Conservation (phyloP, 2,888 invertebrate genomes). For the Drepana falcataria region DNA sequence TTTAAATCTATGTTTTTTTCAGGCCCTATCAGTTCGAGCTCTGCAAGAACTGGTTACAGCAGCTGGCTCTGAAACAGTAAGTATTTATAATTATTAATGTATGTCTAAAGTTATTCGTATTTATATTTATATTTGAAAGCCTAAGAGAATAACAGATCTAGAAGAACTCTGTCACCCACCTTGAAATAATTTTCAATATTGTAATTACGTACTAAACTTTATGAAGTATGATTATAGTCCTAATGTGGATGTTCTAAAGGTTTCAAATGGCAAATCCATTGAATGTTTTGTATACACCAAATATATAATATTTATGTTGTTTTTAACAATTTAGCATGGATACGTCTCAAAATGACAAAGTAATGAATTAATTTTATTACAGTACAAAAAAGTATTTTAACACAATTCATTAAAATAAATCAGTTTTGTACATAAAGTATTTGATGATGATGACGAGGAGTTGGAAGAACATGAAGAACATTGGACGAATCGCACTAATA, state of each 20-base stretch:
- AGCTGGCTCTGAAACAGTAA: conserved; percentile 94
- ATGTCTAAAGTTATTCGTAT: conserved; percentile 13
- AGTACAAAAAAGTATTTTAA: too few relatives aligned
- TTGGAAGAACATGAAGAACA: too few relatives aligned
- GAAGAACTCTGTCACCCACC: conserved; percentile 41
- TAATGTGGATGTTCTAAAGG: conserved; percentile 25
- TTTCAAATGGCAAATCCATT: conserved; percentile 55
- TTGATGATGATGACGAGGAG: too few relatives aligned
- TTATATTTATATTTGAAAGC: conserved; percentile 23
- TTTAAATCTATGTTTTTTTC: conserved; percentile 15
- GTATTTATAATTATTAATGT: conserved; percentile 39
- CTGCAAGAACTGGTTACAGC: conserved; percentile 99
- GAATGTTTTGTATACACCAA: conserved; percentile 19
- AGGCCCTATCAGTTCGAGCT: conserved; percentile 97
- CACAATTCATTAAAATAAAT: too few relatives aligned
- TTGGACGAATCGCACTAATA: too few relatives aligned
- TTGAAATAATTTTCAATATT: conserved; percentile 41
- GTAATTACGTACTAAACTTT: conserved; percentile 40
- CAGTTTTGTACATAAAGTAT: too few relatives aligned
- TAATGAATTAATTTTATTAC: conserved; percentile 12
- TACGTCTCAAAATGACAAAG: not conserved
- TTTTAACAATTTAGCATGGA: conserved; percentile 28
- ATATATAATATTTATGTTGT: conserved; percentile 12
- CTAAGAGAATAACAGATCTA: conserved; percentile 54
- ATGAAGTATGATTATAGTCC: conserved; percentile 22